Evolutionary conservation across 2,113 vertebrate genomes (phyloP), one percentile per base, ranked within the genome.

Genomic region (Apodemus speciosus): DNA sequence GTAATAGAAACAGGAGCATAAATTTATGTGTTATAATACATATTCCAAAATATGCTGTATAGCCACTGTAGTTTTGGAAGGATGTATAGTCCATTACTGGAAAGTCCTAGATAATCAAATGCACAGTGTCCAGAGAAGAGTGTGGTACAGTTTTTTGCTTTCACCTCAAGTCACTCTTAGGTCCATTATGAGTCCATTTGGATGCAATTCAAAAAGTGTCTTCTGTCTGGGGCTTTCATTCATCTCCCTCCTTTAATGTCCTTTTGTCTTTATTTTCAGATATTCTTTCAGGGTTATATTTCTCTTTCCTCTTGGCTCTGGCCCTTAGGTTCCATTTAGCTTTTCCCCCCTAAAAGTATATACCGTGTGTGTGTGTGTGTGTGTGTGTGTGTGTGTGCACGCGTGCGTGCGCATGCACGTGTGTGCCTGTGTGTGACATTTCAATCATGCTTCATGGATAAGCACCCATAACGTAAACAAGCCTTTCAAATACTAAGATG

Each of bases 21-120:
- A 62, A 71, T 77, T 20, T 85, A n/a, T 58, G n/a, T 71, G 53
- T 58, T 56, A 32, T 18, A n/a, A 9, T 76, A 27, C 18, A 15
- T 53, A 53, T 71, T 77, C 11, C 25, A 73, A 75, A n/a, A 46
- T 89, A 69, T 3, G 4, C 25, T 79, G 15, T 58, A 35, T 85
- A 81, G 79, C 8, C 40, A 93, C 40, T 87, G 87, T 75, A 60
- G 40, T 88, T 95, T 95, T 94, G 58, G 87, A 97, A 96, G 73
- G 89, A 27, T 43, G n/a, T 53, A 15, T 5, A 51, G 25, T 40
- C 6, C 21, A 60, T 91, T 88, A 81, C 30, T 91, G 27, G 66
- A 88, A 94, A 85, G 76, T 72, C 43, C 89, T 71, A 89, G 43
- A 38, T 68, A 49, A 93, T 66, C 8, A 14, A 89, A 77, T 56